Base-by-base conservation (phyloP, 2,113 vertebrate species). In the Phasianus colchicus region DNA sequence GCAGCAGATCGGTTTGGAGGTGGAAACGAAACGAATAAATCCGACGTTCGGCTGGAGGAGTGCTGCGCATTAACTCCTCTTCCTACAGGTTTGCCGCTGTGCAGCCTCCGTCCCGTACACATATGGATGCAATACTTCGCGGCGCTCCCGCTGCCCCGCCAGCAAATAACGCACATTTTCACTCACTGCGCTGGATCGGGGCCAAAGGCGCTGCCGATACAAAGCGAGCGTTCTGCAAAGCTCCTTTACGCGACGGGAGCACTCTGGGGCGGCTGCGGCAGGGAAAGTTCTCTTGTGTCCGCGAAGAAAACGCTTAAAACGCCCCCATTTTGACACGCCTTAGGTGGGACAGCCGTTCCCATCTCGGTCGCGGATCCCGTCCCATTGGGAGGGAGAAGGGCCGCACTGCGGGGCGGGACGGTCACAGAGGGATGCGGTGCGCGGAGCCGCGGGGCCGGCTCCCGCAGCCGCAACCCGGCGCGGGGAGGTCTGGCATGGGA, bases 11-110 rank as follows among this genome's bases (percentile, higher is more conserved):
- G 9, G 29, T 71, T 94, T 73, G 83, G 96, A 95, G 76, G 76
- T 94, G 87, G 84, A 88, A 93, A 88, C 48, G 48, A 83, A 95
- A 92, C 30, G 65, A 92, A 89, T 32, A 43, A 93, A 83, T 38
- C 55, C 87, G 2, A 1, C 22, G 0, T 80, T 89, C 5, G 10
- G 75, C 64, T 21, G 29, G 40, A 71, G 50, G 45, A 55, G 72
- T 60, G 24, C 34, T 5, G 20, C 50, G 42, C 65, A 24, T 91
- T 61, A 83, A 83, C 40, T 84, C 11, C 10, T 54, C 81, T 65
- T 79, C 45, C 55, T 13, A 77, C 50, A 76, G 48, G 24, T 87
- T 79, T 43, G 54, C 70, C 1, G 43, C 34, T 1, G 66, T 47
- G 34, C 66, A 1, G 52, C 40, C 1, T 10, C 11, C 18, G 7